Base-by-base conservation (phyloP, 2,888 invertebrate species). In the Conops quadrifasciatus region DNA sequence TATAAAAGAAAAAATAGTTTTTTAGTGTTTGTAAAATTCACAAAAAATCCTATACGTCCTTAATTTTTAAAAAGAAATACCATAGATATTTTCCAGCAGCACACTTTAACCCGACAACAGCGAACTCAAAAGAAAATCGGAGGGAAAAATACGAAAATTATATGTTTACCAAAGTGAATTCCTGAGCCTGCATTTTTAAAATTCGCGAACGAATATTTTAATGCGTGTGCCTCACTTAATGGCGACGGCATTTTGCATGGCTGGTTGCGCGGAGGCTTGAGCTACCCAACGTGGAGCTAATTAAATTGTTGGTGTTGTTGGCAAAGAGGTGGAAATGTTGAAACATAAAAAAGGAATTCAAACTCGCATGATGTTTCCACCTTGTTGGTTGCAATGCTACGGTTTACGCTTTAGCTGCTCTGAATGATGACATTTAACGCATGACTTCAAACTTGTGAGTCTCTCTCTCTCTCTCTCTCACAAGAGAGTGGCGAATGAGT, bases 381-480 rank as follows among this genome's bases (percentile, higher is more conserved):
- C 47, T 64, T 64, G 64, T 64, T 49, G 36, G 64, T 19, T 64
- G 64, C 64, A 64, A 64, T 64, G 64, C 64, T 49, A 51, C 49
- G 47, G 51, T 64, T 51, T 51, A 51, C 28, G 51, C 47, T 64
- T 64, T 28, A 64, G 64, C 64, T 49, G 49, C 36, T 45, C 24
- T 67, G 58, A 67, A 67, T 67, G 67, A 58, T 67, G 67, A 67
- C 67, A 67, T 67, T 67, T 67, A 56, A 67, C 67, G 67, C 56
- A 58, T 58, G 67, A 45, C 43, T 53, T n/a, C n/a, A n/a, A n/a
- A n/a, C n/a, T n/a, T n/a, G n/a, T n/a, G n/a, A n/a, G n/a, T n/a
- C n/a, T n/a, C 59, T 19, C 13, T 49, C 49, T 16, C 1, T n/a
- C n/a, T n/a, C n/a, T n/a, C n/a, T n/a, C n/a, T n/a, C n/a, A 36